Percentiles rank a stretch among this genome's conserved stretches.
Conservation (phyloP, 2,888 invertebrate genomes). For the Boloria euphrosyne region DNA sequence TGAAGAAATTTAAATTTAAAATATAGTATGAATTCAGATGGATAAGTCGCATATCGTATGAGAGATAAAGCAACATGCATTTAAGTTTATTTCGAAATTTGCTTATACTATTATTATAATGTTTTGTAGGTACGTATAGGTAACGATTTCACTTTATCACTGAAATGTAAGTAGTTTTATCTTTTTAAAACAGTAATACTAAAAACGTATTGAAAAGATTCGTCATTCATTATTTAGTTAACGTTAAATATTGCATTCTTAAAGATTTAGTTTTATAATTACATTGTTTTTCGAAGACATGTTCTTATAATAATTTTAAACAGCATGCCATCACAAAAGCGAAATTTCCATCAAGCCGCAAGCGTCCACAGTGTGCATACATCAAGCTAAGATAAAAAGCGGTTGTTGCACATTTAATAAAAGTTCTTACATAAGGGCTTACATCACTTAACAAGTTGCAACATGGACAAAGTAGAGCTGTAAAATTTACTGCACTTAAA, state of each 20-base stretch:
- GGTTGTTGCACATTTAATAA: slow-evolving; percentile 3
- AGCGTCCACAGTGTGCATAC: neutral
- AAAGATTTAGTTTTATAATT: too few relatives aligned
- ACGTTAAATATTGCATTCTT: too few relatives aligned
- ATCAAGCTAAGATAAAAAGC: slow-evolving; percentile 15
- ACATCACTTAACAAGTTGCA: slow-evolving; percentile 4
- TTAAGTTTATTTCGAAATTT: too few relatives aligned
- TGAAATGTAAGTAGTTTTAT: too few relatives aligned
- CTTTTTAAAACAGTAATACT: too few relatives aligned
- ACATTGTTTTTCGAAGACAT: too few relatives aligned
- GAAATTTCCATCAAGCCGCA: neutral
- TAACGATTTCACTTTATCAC: too few relatives aligned
- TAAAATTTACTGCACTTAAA: neutral
- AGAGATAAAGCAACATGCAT: neutral
- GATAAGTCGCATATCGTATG: neutral
- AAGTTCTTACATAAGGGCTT: neutral
- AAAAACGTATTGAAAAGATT: too few relatives aligned
- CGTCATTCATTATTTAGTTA: too few relatives aligned
- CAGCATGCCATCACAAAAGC: neutral
- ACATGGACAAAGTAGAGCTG: slow-evolving; percentile 7
- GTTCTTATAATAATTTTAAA: neutral
- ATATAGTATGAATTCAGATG: neutral
- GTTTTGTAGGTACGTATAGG: too few relatives aligned
- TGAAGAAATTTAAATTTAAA: neutral
- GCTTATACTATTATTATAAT: too few relatives aligned